Conservation (phyloP, 2,888 invertebrate genomes). For the Cephus rjabovi region DNA sequence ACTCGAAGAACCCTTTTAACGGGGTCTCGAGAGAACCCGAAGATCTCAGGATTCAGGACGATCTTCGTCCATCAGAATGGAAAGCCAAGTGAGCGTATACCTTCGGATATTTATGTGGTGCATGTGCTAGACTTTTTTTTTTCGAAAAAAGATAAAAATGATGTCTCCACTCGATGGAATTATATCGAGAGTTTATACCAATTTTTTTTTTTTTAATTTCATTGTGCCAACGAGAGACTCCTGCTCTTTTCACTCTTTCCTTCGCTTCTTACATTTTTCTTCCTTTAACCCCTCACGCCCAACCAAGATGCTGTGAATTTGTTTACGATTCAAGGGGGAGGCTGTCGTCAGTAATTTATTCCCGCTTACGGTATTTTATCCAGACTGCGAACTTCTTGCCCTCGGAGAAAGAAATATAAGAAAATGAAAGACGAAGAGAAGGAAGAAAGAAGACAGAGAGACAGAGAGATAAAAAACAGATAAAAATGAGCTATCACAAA, state of each 20-base stretch:
- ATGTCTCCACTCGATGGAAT: neutral
- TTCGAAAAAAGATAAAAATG: too few species aligned
- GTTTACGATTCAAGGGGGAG: conserved; percentile 14
- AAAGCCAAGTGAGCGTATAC: too few species aligned
- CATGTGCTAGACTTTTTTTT: neutral
- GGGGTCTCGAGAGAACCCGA: neutral
- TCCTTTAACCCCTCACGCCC: neutral
- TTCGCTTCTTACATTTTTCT: neutral
- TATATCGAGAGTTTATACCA: neutral
- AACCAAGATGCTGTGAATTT: conserved; percentile 7
- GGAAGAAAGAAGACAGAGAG: neutral
- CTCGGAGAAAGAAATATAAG: neutral
- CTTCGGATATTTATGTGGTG: neutral
- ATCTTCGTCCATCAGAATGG: neutral
- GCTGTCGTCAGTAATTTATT: conserved; percentile 22
- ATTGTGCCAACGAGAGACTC: neutral
- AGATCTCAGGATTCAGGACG: neutral
- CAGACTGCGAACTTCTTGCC: neutral
- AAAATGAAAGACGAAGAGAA: neutral
- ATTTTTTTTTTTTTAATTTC: neutral
- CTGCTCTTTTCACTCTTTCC: neutral
- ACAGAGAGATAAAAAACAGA: neutral
- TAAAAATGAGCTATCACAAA: neutral
- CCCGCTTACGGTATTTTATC: neutral
- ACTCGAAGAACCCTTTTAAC: neutral